Percentiles rank a stretch among this genome's conserved stretches.
phyloP scores from a whole-genome alignment of 1,140 invertebrate genomes.

The Cecropterus lyciades region DNA sequence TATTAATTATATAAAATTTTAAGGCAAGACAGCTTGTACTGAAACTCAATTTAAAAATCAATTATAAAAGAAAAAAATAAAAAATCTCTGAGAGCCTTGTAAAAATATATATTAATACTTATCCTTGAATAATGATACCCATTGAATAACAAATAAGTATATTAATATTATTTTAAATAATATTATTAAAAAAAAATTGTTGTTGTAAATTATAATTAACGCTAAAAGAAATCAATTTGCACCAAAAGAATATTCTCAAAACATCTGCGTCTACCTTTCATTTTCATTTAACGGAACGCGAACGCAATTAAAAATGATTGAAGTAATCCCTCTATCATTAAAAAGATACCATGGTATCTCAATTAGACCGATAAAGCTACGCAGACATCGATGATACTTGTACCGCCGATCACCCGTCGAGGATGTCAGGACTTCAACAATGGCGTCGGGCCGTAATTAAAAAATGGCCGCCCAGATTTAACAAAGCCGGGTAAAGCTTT shows the following conservation, averaged over 20 bases:
- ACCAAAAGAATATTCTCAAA: neutral
- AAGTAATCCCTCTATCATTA: slow-evolving; percentile 1
- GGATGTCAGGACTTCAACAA: slow-evolving; percentile 50
- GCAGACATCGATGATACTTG: slow-evolving; percentile 38
- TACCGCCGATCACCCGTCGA: slow-evolving; percentile 37
- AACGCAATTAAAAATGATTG: slow-evolving; percentile 10
- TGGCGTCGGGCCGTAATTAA: slow-evolving; percentile 66
- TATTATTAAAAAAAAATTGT: no score
- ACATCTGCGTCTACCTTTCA: neutral
- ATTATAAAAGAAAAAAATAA: no score
- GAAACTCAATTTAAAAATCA: no score
- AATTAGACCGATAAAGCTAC: slow-evolving; percentile 34
- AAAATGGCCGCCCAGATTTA: slow-evolving; percentile 59
- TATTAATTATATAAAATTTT: no score
- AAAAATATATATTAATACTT: no score
- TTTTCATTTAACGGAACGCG: neutral
- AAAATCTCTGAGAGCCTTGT: no score
- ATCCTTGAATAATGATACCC: no score
- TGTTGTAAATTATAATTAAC: no score
- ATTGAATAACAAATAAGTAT: no score
- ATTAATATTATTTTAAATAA: no score
- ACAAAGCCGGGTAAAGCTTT: slow-evolving; percentile 44
- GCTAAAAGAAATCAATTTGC: no score
- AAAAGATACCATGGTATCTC: slow-evolving; percentile 17
- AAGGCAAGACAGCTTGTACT: no score